Conservation (phyloP, 2,113 vertebrate genomes). For the Neofelis nebulosa region DNA sequence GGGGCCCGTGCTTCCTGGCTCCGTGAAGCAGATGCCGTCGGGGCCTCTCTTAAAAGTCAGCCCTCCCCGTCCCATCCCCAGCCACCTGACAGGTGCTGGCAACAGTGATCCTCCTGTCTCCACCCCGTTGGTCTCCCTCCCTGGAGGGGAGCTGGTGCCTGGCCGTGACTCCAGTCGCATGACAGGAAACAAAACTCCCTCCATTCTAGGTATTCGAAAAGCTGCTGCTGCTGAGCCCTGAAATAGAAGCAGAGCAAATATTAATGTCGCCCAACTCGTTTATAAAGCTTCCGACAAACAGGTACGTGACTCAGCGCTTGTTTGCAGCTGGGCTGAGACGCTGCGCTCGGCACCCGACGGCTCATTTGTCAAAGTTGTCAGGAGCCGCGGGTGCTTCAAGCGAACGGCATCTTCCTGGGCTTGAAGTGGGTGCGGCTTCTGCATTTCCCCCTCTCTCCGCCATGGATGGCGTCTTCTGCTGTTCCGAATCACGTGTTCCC, state of each 20-base stretch:
- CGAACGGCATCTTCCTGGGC: neutral
- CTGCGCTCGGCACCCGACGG: fast-evolving
- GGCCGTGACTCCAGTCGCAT: fast-evolving
- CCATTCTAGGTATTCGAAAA: constrained; percentile 93
- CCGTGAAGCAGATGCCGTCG: neutral
- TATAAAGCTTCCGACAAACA: constrained; percentile 87
- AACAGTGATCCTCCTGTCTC: neutral
- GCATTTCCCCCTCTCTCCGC: too few relatives aligned
- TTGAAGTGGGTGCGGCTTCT: fast-evolving
- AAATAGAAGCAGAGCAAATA: constrained; percentile 89
- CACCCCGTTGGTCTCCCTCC: neutral
- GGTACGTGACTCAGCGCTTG: constrained; percentile 75
- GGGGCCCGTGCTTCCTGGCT: neutral
- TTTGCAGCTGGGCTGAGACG: neutral
- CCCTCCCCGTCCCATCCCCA: neutral
- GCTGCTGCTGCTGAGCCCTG: constrained; percentile 89
- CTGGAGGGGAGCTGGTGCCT: neutral
- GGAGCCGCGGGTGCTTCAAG: neutral
- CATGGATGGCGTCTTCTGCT: fast-evolving
- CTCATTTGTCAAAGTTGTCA: neutral
- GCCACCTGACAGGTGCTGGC: neutral
- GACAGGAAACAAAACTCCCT: neutral
- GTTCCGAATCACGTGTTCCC: fast-evolving
- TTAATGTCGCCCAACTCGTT: constrained; percentile 88
- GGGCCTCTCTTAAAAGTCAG: neutral